These are phyloP conservation scores for Prinia subflava DNA, from an alignment of 2,113 vertebrate genomes.

Conservation along the genomic window DNA sequence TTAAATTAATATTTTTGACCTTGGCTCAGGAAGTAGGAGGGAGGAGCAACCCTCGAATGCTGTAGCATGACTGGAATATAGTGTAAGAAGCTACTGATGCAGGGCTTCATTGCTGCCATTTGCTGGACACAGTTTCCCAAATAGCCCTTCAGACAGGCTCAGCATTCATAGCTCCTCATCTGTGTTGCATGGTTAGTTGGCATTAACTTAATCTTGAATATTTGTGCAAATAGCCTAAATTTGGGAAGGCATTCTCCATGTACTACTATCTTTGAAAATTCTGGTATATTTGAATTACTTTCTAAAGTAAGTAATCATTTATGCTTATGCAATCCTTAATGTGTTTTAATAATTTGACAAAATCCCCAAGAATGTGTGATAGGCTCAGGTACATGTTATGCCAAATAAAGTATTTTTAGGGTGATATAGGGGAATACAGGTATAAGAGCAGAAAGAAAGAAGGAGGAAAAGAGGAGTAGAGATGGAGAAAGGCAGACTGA, in stretches of 20 bases:
- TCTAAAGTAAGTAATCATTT: background rate
- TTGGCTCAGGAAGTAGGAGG: background rate
- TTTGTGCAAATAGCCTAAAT: background rate
- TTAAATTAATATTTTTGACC: background rate
- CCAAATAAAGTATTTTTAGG: background rate
- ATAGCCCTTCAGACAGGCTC: background rate
- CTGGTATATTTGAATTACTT: background rate
- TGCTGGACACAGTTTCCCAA: background rate
- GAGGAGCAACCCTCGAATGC: background rate
- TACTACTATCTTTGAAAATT: background rate
- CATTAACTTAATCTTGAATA: background rate
- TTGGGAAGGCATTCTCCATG: background rate
- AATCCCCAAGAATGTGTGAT: background rate
- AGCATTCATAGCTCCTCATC: background rate
- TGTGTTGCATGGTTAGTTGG: accelerated
- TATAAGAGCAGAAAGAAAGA: background rate
- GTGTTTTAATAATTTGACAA: background rate
- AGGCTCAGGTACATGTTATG: background rate
- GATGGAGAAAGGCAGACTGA: background rate
- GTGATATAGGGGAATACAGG: background rate
- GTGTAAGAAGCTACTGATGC: background rate
- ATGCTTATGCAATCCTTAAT: background rate
- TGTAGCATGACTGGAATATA: background rate
- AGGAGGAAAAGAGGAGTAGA: background rate
- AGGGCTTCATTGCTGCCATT: background rate